Evolutionary conservation across 2,113 vertebrate species (phyloP), one percentile per base, ranked within the genome.

Genomic region (Nycticryphes semicollaris): DNA sequence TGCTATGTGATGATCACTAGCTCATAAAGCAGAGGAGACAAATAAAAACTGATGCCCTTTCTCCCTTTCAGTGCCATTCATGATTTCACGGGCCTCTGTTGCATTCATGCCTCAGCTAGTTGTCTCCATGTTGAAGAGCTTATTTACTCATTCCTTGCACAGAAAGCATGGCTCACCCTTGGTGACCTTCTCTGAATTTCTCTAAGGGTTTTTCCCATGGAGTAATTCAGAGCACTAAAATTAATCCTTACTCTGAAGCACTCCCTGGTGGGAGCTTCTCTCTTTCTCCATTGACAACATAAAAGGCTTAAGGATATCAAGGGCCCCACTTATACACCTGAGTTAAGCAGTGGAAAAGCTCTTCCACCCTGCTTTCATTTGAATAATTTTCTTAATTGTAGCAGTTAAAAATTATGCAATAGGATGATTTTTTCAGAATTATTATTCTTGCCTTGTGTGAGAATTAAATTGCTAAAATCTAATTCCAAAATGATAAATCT

Each of bases 161-260:
- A 76, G 62, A 94, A 87, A 80, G 54, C 47, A 21, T 30, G 86
- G 54, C 24, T 95, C 72, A 93, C 82, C 63, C 54, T 84, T 69
- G 37, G 37, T 90, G 79, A 93, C 75, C 83, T 88, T 62, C 63
- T 83, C 85, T 83, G 50, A 83, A 85, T 90, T 93, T 88, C 69
- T 87, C n/a, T 83, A 57, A 93, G 57, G 57, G 54, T 90, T 74
- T 85, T 82, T 94, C 33, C 60, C 43, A 85, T 62, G 35, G 25
- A 59, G 62, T 80, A 67, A 80, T 80, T 95, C 72, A 92, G 62
- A 84, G 48, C 62, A 72, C 5, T 87, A 90, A 93, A 88, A 97
- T 92, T 90, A 96, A 88, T 93, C 54, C 75, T 90, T 85, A 9
- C 67, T 93, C 54, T 63, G 88, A 97, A 94, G 24, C 63, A 92